Evolutionary conservation across 1,140 invertebrate species (phyloP).

Genomic region (Drosophila kepulauana): DNA sequence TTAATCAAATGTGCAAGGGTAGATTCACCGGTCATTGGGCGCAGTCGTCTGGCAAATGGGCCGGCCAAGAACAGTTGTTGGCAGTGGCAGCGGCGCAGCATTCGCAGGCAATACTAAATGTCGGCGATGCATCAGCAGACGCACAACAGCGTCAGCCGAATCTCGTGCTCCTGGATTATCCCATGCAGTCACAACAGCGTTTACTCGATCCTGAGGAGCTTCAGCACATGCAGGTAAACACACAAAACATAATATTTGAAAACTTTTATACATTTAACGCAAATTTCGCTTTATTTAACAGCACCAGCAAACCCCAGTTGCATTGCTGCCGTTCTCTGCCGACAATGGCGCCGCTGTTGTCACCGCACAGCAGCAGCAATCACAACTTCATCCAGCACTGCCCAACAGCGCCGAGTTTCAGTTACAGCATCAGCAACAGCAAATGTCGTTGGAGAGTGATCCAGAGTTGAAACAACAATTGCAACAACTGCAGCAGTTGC

Average conservation of each 20-base stretch:
- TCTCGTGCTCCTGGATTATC: slow-evolving; percentile 80
- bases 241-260: neutral
- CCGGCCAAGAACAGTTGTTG: slow-evolving; percentile 72
- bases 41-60: slow-evolving; percentile 71
- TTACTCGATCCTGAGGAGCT: slow-evolving; percentile 69
- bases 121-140: slow-evolving; percentile 61
- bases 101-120: slow-evolving; percentile 50
- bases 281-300: slow-evolving; percentile 19
- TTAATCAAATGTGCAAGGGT: slow-evolving; percentile 83
- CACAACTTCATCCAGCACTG: slow-evolving; percentile 85
- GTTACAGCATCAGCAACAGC: slow-evolving; percentile 71
- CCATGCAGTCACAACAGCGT: slow-evolving; percentile 74
- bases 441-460: slow-evolving; percentile 58
- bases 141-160: slow-evolving; percentile 70
- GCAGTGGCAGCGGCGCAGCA: slow-evolving; percentile 61
- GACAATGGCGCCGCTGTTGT: slow-evolving; percentile 60
- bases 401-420: slow-evolving; percentile 83
- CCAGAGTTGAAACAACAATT: slow-evolving; percentile 85
- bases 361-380: slow-evolving; percentile 73
- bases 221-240: slow-evolving; percentile 68
- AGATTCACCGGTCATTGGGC: slow-evolving; percentile 77
- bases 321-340: slow-evolving; percentile 68
- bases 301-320: slow-evolving; percentile 81
- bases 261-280: neutral
- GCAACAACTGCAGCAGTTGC: slow-evolving; percentile 83